Percentiles rank a stretch among this genome's conserved stretches.
Conservation (phyloP, 2,888 invertebrate species). For the Macrophya annulata region DNA sequence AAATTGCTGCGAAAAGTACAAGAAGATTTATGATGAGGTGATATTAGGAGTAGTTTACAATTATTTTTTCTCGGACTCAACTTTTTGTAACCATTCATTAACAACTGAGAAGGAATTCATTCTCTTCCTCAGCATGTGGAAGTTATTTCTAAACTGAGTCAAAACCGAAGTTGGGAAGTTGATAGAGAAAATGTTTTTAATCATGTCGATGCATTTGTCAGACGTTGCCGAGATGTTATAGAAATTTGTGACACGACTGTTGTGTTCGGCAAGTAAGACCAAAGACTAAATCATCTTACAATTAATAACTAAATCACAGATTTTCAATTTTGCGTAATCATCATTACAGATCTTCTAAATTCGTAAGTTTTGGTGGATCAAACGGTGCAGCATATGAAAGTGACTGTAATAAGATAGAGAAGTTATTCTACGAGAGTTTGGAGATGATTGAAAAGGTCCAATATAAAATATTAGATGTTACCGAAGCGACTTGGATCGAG, state of each 20-base stretch:
- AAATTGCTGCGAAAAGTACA: conserved; percentile 80
- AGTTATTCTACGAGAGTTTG: conserved; percentile 79
- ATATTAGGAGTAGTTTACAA: conserved; percentile 41
- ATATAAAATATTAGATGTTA: conserved; percentile 79
- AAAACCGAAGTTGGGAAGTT: conserved; percentile 79
- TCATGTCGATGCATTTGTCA: conserved; percentile 81
- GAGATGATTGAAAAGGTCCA: conserved; percentile 78
- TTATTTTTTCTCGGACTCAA: not conserved
- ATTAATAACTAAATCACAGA: not conserved
- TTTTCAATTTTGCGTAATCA: conserved; percentile 3
- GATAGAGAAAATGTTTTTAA: conserved; percentile 81
- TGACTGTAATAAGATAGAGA: conserved; percentile 78
- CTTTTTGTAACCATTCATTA: not conserved
- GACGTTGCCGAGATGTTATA: conserved; percentile 82
- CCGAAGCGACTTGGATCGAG: conserved; percentile 80
- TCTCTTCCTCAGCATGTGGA: conserved; percentile 62
- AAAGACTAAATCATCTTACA: not conserved
- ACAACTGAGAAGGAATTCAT: not conserved
- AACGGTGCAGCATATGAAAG: conserved; percentile 71
- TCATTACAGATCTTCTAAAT: conserved; percentile 75
- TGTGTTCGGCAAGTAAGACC: conserved; percentile 80
- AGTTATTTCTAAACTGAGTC: conserved; percentile 47
- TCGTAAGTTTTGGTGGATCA: conserved; percentile 80
- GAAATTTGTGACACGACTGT: conserved; percentile 82
- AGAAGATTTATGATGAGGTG: conserved; percentile 79